Evolutionary conservation across 2,888 invertebrate species (phyloP).

Genomic region (Apamea monoglypha): DNA sequence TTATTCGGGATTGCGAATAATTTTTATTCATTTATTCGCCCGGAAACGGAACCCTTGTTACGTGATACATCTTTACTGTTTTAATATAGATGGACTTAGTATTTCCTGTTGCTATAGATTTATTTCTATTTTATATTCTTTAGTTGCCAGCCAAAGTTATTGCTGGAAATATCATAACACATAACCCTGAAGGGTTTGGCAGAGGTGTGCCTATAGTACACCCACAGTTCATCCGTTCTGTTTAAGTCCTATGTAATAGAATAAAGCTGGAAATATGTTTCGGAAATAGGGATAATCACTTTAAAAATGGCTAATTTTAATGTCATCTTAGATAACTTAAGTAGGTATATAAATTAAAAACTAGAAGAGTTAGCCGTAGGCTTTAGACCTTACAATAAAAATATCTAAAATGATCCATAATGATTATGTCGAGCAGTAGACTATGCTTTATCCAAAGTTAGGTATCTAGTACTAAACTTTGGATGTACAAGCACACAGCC

Average conservation of each 20-base stretch:
- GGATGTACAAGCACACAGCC: neutral
- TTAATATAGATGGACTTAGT: neutral
- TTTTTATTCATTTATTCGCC: slow-evolving; percentile 58
- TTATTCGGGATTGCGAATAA: slow-evolving; percentile 47
- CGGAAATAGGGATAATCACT: neutral
- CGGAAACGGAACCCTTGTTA: slow-evolving; percentile 38
- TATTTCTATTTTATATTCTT: neutral
- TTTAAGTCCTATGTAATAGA: too few relatives aligned
- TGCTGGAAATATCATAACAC: neutral
- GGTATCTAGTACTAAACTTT: neutral
- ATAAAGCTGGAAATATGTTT: neutral
- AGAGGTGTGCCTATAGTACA: too few relatives aligned
- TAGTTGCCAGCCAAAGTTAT: neutral
- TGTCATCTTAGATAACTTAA: neutral
- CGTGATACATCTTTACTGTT: slow-evolving; percentile 27
- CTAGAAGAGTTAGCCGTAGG: neutral
- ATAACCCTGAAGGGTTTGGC: too few relatives aligned
- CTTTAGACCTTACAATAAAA: neutral
- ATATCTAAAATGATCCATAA: neutral
- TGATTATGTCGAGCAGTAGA: neutral
- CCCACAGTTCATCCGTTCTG: too few relatives aligned
- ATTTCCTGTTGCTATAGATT: neutral
- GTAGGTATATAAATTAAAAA: neutral
- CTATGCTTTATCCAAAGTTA: neutral
- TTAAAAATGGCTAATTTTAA: neutral